Evolutionary conservation across 2,888 invertebrate genomes (phyloP).

Genomic region (Drosophila anceps): DNA sequence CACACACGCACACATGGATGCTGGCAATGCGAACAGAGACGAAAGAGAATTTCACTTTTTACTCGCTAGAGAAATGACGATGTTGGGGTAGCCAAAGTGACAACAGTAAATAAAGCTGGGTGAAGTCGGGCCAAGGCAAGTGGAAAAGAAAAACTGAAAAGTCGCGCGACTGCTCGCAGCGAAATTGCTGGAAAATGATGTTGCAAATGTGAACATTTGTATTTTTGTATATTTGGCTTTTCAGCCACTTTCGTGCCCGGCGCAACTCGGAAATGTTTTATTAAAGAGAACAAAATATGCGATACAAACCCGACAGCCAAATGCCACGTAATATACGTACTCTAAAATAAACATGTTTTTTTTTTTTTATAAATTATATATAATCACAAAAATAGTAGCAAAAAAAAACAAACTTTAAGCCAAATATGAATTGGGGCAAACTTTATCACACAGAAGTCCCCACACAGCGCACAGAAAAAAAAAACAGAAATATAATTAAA

Average conservation of each 20-base stretch:
- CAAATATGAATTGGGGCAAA: neutral
- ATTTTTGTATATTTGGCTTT: slow-evolving; percentile 33
- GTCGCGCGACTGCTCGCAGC: slow-evolving; percentile 40
- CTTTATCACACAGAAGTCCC: neutral
- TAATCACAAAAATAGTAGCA: neutral
- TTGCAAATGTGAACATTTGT: slow-evolving; percentile 64
- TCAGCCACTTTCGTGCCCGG: slow-evolving; percentile 19
- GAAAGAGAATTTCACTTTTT: slow-evolving; percentile 62
- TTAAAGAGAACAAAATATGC: neutral
- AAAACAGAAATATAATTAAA: slow-evolving; percentile 62
- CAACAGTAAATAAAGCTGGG: slow-evolving; percentile 66
- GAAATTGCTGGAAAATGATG: slow-evolving; percentile 65
- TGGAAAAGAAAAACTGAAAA: slow-evolving; percentile 29
- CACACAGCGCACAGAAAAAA: neutral
- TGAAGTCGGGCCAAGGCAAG: slow-evolving; percentile 30
- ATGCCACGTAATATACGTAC: neutral
- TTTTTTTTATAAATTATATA: neutral
- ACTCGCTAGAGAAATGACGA: slow-evolving; percentile 30
- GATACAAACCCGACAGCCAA: neutral
- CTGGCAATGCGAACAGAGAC: slow-evolving; percentile 19
- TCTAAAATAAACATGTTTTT: too few species aligned
- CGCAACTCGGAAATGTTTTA: slow-evolving; percentile 10
- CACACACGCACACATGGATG: slow-evolving; percentile 19
- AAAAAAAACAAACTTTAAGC: neutral
- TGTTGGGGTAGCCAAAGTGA: slow-evolving; percentile 45